Evolutionary conservation across 1,140 invertebrate species (phyloP).

Genomic region (Achroia grisella): DNA sequence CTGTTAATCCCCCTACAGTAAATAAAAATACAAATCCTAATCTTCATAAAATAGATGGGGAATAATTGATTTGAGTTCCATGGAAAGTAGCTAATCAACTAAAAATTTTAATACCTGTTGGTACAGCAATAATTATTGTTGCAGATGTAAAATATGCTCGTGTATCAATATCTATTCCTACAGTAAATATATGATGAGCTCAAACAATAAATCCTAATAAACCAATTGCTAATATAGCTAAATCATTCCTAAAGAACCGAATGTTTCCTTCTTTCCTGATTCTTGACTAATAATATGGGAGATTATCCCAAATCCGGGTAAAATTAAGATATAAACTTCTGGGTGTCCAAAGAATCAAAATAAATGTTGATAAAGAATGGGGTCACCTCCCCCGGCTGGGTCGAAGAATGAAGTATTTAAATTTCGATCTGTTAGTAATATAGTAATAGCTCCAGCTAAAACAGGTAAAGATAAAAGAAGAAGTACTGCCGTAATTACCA

Average conservation of each 20-base stretch:
- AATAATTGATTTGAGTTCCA: conserved; percentile 72
- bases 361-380: conserved; percentile 84
- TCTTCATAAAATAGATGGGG: conserved; percentile 75
- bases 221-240: conserved; percentile 27
- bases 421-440: background rate
- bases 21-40: conserved; percentile 84
- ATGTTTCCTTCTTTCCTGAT: conserved; percentile 32
- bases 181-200: conserved; percentile 83
- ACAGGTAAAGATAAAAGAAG: conserved; percentile 80
- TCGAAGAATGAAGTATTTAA: conserved; percentile 56
- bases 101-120: conserved; percentile 81
- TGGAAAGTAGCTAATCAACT: conserved; percentile 76
- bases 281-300: conserved; percentile 76
- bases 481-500: conserved; percentile 80
- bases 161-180: conserved; percentile 83
- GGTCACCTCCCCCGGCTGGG: conserved; percentile 78
- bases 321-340: conserved; percentile 85
- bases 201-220: conserved; percentile 77
- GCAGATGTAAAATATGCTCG: conserved; percentile 83
- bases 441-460: conserved; percentile 76
- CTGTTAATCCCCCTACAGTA: conserved; percentile 77
- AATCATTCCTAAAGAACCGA: conserved; percentile 28
- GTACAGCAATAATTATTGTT: conserved; percentile 83
- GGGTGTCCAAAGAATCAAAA: conserved; percentile 88
- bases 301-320: conserved; percentile 79